Evolutionary conservation across 2,888 invertebrate genomes (phyloP).

Genomic region (Lochmaea capreae): DNA sequence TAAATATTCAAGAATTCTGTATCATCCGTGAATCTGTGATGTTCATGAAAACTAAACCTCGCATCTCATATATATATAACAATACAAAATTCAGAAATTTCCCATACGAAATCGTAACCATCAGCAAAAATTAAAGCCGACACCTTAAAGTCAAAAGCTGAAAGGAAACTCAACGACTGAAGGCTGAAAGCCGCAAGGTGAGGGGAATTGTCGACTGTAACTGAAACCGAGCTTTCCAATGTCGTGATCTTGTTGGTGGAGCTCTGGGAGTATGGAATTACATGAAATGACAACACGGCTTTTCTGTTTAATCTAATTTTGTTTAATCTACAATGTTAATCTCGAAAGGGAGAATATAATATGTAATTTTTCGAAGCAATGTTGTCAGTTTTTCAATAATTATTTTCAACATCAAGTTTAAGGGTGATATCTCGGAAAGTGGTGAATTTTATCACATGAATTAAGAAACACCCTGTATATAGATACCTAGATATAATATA

Average conservation of each 20-base stretch:
- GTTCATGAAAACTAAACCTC: neutral
- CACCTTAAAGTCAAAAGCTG: slow-evolving; percentile 53
- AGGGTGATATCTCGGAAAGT: no score
- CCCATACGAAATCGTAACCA: slow-evolving; percentile 49
- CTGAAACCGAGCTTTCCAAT: slow-evolving; percentile 59
- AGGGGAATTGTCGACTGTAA: slow-evolving; percentile 52
- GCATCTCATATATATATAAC: neutral
- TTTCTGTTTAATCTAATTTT: slow-evolving; percentile 57
- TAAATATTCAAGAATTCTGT: no score
- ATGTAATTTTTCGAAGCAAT: no score
- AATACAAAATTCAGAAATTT: slow-evolving; percentile 8
- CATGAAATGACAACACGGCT: slow-evolving; percentile 56
- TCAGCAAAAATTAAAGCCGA: slow-evolving; percentile 55
- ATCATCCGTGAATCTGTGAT: neutral
- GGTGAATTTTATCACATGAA: no score
- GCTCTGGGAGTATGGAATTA: slow-evolving; percentile 62
- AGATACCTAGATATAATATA: slow-evolving; percentile 15
- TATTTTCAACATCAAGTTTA: no score
- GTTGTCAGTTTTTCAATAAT: neutral
- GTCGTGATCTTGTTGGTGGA: slow-evolving; percentile 57
- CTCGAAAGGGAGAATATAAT: neutral
- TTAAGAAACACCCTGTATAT: no score
- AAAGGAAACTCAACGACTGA: slow-evolving; percentile 46
- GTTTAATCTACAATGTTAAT: slow-evolving; percentile 38
- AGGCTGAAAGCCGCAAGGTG: slow-evolving; percentile 22